Evolutionary conservation across 2,113 vertebrate species (phyloP), one percentile per base, ranked within the genome.

Genomic region (Triplophysa dalaica): DNA sequence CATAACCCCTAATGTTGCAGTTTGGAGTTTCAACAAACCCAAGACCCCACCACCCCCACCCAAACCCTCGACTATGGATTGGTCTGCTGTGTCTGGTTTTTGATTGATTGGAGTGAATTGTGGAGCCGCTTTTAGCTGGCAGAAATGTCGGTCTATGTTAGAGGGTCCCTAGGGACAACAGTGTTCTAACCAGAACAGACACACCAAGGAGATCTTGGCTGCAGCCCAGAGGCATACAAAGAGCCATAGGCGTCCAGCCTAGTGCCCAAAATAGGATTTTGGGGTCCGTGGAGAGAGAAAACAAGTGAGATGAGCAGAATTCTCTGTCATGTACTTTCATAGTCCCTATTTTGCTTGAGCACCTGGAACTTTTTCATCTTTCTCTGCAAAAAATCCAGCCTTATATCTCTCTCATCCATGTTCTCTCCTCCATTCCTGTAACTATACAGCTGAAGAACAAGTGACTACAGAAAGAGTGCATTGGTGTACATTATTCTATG

Each of bases 51-150:
- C 54, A 67, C n/a, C 16, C 43, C 48, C 50, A 26, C 74, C 43
- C 43, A 12, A 62, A 29, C 38, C 73, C 60, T 19, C 33, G 41
- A 12, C 17, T n/a, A 33, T 50, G 2, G 70, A 60, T 41, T 52
- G n/a, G 67, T 72, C 73, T 61, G 77, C 41, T 64, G 69, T 80
- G 73, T 52, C 75, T 79, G 29, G 73, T 73, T 67, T 61, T 2
- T 21, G 73, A 29, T 83, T 78, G 69, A 85, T 48, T 45, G 45
- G 29, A 77, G 81, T 77, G 65, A 81, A 77, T 69, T 60, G 65
- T 41, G 17, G 75, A 77, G 80, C 83, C 73, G 79, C 83, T 82
- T 88, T 85, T 80, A 84, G 81, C 86, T 72, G 58, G 80, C 74
- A 64, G 80, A 72, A 70, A 81, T 82, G 77, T 84, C 80, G 69